Conservation (phyloP, 2,888 invertebrate genomes). For the Troides helena region DNA sequence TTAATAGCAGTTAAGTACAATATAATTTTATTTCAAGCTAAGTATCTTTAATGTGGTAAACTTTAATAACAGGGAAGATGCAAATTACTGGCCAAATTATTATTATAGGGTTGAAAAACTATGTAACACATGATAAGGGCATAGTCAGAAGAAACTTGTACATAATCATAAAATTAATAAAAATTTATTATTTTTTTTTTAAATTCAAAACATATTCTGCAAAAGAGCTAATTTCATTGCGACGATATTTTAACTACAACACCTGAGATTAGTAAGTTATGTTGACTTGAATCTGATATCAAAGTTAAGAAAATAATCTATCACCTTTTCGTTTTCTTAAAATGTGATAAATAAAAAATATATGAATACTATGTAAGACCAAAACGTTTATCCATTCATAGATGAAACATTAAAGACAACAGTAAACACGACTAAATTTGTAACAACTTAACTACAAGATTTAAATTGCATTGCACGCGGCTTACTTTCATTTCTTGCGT, state of each 20-base stretch:
- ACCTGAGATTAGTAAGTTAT: too few relatives aligned
- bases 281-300: too few relatives aligned
- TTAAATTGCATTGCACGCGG: constrained; percentile 38
- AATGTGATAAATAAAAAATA: background rate
- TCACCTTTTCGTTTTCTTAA: too few relatives aligned
- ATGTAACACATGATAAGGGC: background rate
- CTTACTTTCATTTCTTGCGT: constrained; percentile 76
- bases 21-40: constrained; percentile 1
- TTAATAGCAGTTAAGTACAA: constrained; percentile 29
- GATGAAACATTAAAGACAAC: background rate
- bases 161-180: too few relatives aligned
- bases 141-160: too few relatives aligned
- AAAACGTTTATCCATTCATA: background rate
- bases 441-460: background rate
- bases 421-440: background rate
- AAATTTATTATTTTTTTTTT: too few relatives aligned
- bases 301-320: too few relatives aligned
- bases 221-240: too few relatives aligned
- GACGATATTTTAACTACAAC: too few relatives aligned
- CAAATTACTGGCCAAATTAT: background rate
- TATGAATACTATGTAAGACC: background rate
- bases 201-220: too few relatives aligned
- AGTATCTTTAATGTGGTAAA: background rate
- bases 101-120: background rate
- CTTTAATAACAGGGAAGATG: background rate